Evolutionary conservation across 1,140 invertebrate genomes (phyloP), one percentile per base, ranked within the genome.

Genomic region (Heliconius melpomene): DNA sequence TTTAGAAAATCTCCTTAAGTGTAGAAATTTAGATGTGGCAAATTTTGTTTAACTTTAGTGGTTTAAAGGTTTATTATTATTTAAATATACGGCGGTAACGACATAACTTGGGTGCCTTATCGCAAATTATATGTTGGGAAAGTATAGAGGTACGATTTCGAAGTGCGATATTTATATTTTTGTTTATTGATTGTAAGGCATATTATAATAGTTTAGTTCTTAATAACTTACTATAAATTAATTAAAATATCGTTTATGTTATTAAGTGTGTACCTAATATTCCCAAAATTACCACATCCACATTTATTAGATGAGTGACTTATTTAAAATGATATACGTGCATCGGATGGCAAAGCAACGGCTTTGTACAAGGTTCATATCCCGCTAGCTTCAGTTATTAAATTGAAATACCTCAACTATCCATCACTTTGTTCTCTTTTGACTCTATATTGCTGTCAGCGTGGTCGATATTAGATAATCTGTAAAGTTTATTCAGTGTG

Each of bases 381-480:
- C 16, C 38, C 72, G 76, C 11, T 36, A 26, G 57, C 36, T 50
- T 26, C 20, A 40, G 84, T 84, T 86, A 86, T 86, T 86, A 86
- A 86, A 86, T 86, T 85, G 78, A 40, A 74, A 79, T 79, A 79
- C 78, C 78, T 80, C 74, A 72, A 57, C 72, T 60, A 36, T 26
- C 23, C 74, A 54, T 75, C 46, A 9, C 72, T 81, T 52, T 70
- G 70, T 78, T 16, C 54, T 20, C 36, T 76, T 76, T 26, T 66
- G 23, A 66, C 7, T 29, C 57, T 29, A 66, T 66, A 66, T 66
- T 66, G 23, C 8, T 13, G 0, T 32, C 29, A 1, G 1, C 29
- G 29, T 32, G 0, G 54, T 60, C n/a, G 57, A 60, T 60, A 60
- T 60, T 60, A 60, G 57, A 60, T 23, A 60, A 60, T 60, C 57